Evolutionary conservation across 2,113 vertebrate species (phyloP).

Genomic region (Gorsachius goisagi): DNA sequence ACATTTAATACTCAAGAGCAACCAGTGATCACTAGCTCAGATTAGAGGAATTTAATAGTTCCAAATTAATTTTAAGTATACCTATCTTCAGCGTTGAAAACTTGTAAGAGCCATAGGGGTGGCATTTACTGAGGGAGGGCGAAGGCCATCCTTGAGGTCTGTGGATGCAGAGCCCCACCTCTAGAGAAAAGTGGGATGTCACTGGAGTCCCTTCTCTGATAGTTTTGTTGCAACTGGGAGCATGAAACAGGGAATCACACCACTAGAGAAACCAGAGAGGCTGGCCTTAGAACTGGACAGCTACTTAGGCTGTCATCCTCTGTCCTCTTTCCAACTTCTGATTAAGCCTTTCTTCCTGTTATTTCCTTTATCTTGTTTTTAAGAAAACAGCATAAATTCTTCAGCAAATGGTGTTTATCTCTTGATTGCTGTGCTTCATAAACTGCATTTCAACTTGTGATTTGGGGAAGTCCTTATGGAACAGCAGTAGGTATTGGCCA

Average conservation of each 20-base stretch:
- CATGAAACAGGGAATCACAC: background rate
- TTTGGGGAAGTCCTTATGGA: background rate
- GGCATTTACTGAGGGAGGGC: background rate
- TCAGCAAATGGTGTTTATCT: background rate
- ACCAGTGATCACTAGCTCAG: background rate
- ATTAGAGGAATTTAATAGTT: background rate
- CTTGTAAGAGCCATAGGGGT: background rate
- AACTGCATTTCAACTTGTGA: background rate
- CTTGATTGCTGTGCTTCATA: background rate
- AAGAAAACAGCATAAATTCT: background rate
- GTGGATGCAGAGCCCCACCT: rapidly evolving
- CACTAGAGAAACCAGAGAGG: background rate
- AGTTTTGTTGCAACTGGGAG: background rate
- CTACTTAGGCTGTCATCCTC: background rate
- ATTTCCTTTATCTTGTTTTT: background rate
- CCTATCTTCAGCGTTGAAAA: background rate
- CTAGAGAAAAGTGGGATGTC: background rate
- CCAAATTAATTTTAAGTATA: background rate
- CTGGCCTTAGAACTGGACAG: background rate
- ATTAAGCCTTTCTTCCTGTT: background rate
- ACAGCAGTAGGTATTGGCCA: background rate
- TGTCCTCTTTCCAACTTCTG: background rate
- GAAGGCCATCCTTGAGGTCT: background rate
- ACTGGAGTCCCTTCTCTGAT: background rate
- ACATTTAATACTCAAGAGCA: background rate